phyloP scores from a whole-genome alignment of 37 sponge, comb jelly and placozoan genomes.

The Tethya wilhelma region DNA sequence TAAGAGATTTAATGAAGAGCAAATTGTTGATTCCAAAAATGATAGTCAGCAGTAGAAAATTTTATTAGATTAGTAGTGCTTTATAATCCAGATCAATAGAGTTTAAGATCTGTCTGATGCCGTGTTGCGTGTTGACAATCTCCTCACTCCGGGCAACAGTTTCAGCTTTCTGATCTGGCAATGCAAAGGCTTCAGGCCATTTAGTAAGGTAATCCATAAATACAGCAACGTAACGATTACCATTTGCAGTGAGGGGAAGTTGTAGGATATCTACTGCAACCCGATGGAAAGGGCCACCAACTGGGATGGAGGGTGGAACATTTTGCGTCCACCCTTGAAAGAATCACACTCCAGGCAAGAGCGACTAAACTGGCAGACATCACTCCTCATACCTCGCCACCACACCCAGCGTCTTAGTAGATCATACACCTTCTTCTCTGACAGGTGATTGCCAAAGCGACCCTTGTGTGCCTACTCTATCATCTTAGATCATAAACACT shows the following conservation, averaged over 20 bases:
- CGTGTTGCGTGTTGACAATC: too few species aligned
- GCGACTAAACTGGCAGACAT: constrained; percentile 25
- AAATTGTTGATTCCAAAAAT: too few species aligned
- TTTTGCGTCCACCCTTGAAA: constrained; percentile 14
- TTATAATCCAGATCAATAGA: too few species aligned
- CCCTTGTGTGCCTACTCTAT: constrained; percentile 43
- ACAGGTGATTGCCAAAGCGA: constrained; percentile 43
- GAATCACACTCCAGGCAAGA: constrained; percentile 47
- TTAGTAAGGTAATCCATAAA: constrained; percentile 78
- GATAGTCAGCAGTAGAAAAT: too few species aligned
- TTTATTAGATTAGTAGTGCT: too few species aligned
- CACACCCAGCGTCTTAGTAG: constrained; percentile 8
- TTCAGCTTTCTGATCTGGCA: constrained; percentile 53
- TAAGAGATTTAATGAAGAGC: too few species aligned
- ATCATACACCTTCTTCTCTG: constrained; percentile 39
- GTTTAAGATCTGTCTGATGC: too few species aligned
- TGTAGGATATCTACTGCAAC: constrained; percentile 68
- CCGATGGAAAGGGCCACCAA: constrained; percentile 69
- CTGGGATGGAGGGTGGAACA: constrained; percentile 38
- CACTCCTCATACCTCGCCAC: constrained; percentile 54
- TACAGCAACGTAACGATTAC: constrained; percentile 56
- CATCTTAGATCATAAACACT: neutral
- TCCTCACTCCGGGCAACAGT: constrained; percentile 59
- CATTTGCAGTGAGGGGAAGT: constrained; percentile 29
- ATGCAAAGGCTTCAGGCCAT: constrained; percentile 78